Evolutionary conservation across 2,888 invertebrate species (phyloP), one percentile per base, ranked within the genome.

Genomic region (Drosophila neonasuta): DNA sequence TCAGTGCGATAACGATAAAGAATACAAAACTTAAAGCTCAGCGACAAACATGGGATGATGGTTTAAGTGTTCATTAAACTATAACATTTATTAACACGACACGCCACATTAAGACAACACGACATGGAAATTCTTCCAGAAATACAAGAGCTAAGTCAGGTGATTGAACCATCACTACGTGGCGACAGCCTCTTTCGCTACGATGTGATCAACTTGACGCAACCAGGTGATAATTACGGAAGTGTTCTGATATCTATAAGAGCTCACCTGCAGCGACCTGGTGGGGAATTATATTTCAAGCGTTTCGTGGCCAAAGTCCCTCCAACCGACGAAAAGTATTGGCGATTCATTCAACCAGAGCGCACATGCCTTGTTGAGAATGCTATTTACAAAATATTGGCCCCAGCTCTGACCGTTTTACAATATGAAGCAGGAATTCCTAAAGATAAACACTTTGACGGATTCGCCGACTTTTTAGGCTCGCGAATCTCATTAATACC

Each of bases 171-270:
- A 5, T 57, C 39, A 10, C 24, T 82, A 10, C 41, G 55, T 17
- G 66, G 54, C 1, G 69, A 49, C 5, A 34, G 7, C 0, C 66
- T 84, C 0, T 1, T 20, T 6, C 51, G 55, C 9, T 79, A 73
- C 8, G 49, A 54, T 30, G 29, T 67, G 2, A 57, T 29, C 5
- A 68, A 44, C n/a, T 48, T 85, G 20, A 82, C 86, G 0, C 62
- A 74, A 11, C 80, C 86, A 4, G 80, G 83, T 1, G 80, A 80
- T 29, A 85, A 80, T 48, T 85, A 82, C 13, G 79, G 86, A 17
- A 79, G 79, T 52, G 45, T 82, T 32, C 32, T 80, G 5, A 24
- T 80, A 49, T 66, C 82, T 4, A 34, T 85, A 15, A 42, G 15
- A n/a, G 86, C 65, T 1, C 41, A 55, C 44, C 2, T 85, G 9